These are phyloP conservation scores for Micromussa lordhowensis DNA, from an alignment of 92 coral and sea anemone genomes.

Conservation along the genomic window DNA sequence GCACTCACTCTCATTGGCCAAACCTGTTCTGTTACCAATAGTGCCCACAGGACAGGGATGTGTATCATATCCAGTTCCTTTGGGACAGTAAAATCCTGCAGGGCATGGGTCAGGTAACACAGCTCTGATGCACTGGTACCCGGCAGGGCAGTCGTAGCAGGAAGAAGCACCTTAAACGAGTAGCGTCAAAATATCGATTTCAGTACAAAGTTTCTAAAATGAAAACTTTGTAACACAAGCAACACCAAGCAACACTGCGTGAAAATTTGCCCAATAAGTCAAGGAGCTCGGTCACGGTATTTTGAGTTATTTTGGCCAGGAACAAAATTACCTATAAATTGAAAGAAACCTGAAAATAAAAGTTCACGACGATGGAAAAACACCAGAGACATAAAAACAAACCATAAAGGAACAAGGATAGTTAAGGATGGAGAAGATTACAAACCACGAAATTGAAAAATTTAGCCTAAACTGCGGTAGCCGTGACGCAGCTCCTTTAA, in stretches of 20 bases:
- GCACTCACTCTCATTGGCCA: constrained; percentile 76
- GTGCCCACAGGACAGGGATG: constrained; percentile 97
- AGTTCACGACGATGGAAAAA: too few relatives aligned
- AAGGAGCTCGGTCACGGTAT: too few relatives aligned
- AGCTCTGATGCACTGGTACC: constrained; percentile 86
- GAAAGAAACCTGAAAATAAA: not conserved
- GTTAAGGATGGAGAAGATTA: too few relatives aligned
- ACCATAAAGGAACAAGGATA: not conserved
- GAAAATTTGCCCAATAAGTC: not conserved
- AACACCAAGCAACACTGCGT: not conserved
- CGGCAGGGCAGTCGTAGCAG: constrained; percentile 94
- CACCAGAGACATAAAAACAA: not conserved
- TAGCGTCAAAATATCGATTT: not conserved
- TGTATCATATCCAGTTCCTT: constrained; percentile 86
- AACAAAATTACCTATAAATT: not conserved
- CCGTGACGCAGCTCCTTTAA: too few relatives aligned
- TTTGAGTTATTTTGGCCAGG: too few relatives aligned
- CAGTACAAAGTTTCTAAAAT: not conserved
- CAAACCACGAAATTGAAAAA: too few relatives aligned
- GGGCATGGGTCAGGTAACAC: constrained; percentile 95
- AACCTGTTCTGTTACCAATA: constrained; percentile 83
- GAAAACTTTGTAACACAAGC: not conserved
- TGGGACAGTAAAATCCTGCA: constrained; percentile 93
- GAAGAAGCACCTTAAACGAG: constrained; percentile 71
- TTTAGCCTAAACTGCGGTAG: too few relatives aligned